Evolutionary conservation across 2,888 invertebrate species (phyloP), one percentile per base, ranked within the genome.

Genomic region (Pheosia gnoma): DNA sequence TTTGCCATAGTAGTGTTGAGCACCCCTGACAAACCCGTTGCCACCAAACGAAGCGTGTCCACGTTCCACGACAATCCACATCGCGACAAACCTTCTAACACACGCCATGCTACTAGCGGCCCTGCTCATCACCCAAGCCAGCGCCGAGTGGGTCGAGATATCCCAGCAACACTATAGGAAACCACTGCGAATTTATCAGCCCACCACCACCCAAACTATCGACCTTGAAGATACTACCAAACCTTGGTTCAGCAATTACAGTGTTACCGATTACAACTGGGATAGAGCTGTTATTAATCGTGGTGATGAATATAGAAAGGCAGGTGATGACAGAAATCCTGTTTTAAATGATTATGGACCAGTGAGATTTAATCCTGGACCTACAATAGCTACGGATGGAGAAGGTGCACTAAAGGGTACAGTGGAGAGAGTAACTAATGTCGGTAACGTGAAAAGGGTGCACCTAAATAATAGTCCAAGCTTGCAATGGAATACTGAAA

Each of bases 71-170:
- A 79, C 72, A 69, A 71, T 75, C 83, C 82, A 85, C 84, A 83
- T 63, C 62, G 57, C 55, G 60, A 61, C 59, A 45, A 65, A 68
- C 70, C 69, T 71, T 66, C 60, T 59, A 59, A 58, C 69, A 43
- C 60, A 59, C 70, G 55, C 59, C 54, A 78, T 84, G 77, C 68
- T 81, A 37, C 60, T 85, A n/a, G 64, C 82, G 45, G 63, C 90
- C 36, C 68, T 87, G 8, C 59, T 86, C 7, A 49, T 84, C 62
- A 64, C 74, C 37, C 75, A 71, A 61, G 81, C 74, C 13, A 36
- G 71, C 36, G 69, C 84, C 49, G 93, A 93, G 59, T 93, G 93
- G 93, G 91, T 93, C 43, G 88, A 93, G 70, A 93, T 93, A 66
- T 83, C 92, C 0, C 93, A 93, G 66, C 86, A 87, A 53, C 81